Conservation (phyloP, 2,888 invertebrate genomes). For the Rhynchonema sp. region DNA sequence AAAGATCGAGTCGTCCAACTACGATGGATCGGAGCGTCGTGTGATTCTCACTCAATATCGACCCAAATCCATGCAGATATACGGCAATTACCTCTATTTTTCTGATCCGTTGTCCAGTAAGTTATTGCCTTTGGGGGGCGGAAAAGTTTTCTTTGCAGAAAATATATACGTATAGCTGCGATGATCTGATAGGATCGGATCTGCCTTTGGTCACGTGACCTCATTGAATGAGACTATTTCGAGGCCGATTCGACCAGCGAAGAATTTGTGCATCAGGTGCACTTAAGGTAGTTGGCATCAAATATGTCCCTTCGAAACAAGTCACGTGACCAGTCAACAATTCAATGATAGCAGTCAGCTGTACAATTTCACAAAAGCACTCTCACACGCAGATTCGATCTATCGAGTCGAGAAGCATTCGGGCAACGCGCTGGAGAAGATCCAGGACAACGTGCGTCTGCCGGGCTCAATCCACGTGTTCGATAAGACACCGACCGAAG, state of each 20-base stretch:
- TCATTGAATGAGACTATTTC: too few relatives aligned
- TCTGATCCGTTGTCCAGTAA: conserved; percentile 21
- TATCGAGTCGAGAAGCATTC: conserved; percentile 92
- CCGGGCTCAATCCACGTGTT: conserved; percentile 24
- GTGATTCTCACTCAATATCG: conserved; percentile 15
- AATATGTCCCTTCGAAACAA: too few relatives aligned
- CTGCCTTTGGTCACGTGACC: too few relatives aligned
- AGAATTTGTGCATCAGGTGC: too few relatives aligned
- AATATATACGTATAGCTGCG: too few relatives aligned
- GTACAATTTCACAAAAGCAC: not conserved
- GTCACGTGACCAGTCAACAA: too few relatives aligned
- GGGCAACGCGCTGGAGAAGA: conserved; percentile 66
- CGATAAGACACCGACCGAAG: conserved; percentile 15
- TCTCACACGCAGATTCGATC: conserved; percentile 43
- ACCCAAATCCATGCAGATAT: conserved; percentile 23
- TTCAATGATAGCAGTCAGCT: too few relatives aligned
- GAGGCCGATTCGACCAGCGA: too few relatives aligned
- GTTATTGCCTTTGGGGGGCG: not conserved
- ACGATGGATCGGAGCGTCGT: conserved; percentile 58
- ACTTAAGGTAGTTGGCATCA: too few relatives aligned
- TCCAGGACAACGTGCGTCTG: conserved; percentile 65
- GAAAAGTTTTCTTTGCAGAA: too few relatives aligned
- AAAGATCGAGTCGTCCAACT: conserved; percentile 73
- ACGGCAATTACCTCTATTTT: conserved; percentile 25
- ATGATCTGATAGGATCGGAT: too few relatives aligned